These are phyloP conservation scores for Bombus superbus DNA, from an alignment of 1,140 invertebrate species.

Conservation along the genomic window DNA sequence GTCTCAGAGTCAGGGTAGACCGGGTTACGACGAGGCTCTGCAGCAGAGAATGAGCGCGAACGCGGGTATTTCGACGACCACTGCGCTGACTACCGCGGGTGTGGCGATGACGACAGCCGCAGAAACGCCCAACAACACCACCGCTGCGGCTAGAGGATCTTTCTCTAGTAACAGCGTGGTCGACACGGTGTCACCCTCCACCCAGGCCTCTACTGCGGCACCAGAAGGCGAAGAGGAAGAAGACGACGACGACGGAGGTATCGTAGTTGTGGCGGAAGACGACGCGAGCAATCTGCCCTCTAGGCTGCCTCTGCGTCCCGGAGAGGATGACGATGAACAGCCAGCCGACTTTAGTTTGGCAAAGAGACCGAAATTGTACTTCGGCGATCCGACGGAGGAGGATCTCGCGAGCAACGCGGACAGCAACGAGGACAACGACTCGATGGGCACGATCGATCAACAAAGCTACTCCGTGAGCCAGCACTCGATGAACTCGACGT, in stretches of 20 bases:
- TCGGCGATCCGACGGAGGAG: slow-evolving; percentile 86
- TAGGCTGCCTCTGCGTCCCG: slow-evolving; percentile 61
- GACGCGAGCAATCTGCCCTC: slow-evolving; percentile 67
- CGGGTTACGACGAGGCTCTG: slow-evolving; percentile 77
- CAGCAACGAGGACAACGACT: slow-evolving; percentile 88
- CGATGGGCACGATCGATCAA: slow-evolving; percentile 78
- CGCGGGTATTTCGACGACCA: slow-evolving; percentile 57
- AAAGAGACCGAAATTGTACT: slow-evolving; percentile 85
- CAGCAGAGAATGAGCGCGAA: slow-evolving; percentile 79
- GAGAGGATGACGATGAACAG: slow-evolving; percentile 82
- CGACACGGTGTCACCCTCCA: slow-evolving; percentile 73
- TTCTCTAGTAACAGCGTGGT: slow-evolving; percentile 57
- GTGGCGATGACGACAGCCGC: slow-evolving; percentile 82
- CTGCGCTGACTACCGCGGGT: slow-evolving; percentile 84
- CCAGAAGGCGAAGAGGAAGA: slow-evolving; percentile 81
- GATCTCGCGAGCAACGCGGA: slow-evolving; percentile 87
- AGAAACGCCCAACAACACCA: slow-evolving; percentile 37
- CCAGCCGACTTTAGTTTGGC: slow-evolving; percentile 88
- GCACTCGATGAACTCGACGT: slow-evolving; percentile 70
- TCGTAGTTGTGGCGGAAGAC: slow-evolving; percentile 75
- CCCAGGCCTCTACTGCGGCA: slow-evolving; percentile 71
- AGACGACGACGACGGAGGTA: slow-evolving; percentile 86
- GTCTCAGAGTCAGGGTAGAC: slow-evolving; percentile 65
- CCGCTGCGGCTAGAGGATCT: slow-evolving; percentile 27
- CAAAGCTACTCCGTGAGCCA: slow-evolving; percentile 73